Conservation (phyloP, 2,888 invertebrate species). For the Heteromyza rotundicornis region DNA sequence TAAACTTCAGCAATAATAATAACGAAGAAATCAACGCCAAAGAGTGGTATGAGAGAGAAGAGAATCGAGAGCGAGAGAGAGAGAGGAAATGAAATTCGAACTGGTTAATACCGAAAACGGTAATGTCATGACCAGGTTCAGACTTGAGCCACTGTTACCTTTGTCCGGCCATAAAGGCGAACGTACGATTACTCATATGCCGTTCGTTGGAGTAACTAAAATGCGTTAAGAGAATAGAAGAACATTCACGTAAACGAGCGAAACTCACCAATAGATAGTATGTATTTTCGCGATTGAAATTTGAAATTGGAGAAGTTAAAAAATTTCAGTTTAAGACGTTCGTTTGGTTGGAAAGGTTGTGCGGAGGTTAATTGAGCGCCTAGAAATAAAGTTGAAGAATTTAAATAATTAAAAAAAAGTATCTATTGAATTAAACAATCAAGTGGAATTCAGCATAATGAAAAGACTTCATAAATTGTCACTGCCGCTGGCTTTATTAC, state of each 20-base stretch:
- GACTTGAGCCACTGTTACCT: too few relatives aligned
- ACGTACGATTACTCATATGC: slow-evolving; percentile 4
- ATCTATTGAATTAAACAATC: neutral
- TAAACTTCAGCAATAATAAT: neutral
- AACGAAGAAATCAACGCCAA: too few relatives aligned
- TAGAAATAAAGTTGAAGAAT: neutral
- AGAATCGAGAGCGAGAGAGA: neutral
- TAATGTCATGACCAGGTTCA: too few relatives aligned
- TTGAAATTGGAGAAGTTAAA: neutral
- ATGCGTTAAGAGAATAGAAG: neutral
- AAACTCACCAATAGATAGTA: neutral
- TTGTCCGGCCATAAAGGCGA: neutral
- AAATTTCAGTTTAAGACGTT: neutral
- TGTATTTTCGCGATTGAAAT: neutral
- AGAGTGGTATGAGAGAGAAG: too few relatives aligned
- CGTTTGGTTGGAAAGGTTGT: neutral
- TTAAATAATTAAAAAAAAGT: neutral
- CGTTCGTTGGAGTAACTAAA: neutral
- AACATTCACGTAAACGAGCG: neutral
- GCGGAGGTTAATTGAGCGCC: neutral
- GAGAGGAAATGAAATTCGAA: neutral
- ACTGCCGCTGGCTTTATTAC: neutral
- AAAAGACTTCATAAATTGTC: too few relatives aligned
- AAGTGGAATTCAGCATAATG: neutral
- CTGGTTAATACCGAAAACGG: too few relatives aligned